Conservation (phyloP, 2,888 invertebrate species). For the Pristionchus mayeri region DNA sequence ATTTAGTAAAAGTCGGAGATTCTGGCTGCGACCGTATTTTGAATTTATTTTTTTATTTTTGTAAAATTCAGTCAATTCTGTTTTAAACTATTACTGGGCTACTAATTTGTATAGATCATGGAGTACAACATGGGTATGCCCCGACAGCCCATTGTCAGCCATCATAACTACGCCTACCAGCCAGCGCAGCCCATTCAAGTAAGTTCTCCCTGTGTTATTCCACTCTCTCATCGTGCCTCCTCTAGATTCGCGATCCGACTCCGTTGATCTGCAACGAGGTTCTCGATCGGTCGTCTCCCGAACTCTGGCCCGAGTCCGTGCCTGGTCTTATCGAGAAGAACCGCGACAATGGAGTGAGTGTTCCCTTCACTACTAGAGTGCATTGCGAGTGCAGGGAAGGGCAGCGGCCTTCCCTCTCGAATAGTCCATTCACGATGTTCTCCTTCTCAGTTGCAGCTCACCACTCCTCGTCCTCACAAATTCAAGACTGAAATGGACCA, state of each 20-base stretch:
- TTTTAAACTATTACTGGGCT: too few species aligned
- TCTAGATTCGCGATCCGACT: slow-evolving; percentile 17
- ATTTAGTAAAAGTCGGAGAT: too few species aligned
- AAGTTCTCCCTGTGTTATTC: background rate
- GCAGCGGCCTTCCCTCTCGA: background rate
- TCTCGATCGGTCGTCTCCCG: slow-evolving; percentile 44
- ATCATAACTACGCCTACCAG: slow-evolving; percentile 26
- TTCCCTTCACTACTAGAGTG: slow-evolving; percentile 27
- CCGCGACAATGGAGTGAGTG: slow-evolving; percentile 46
- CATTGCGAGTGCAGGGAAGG: background rate
- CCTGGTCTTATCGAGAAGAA: slow-evolving; percentile 50
- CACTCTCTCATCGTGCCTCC: background rate
- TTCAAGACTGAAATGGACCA: slow-evolving; percentile 71
- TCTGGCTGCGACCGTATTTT: too few species aligned
- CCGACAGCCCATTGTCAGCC: background rate
- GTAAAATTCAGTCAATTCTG: too few species aligned
- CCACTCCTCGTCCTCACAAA: slow-evolving; percentile 44
- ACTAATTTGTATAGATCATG: slow-evolving; percentile 8
- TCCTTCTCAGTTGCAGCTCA: slow-evolving; percentile 34
- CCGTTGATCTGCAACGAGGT: slow-evolving; percentile 35
- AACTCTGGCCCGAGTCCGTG: slow-evolving; percentile 48
- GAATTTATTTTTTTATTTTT: too few species aligned
- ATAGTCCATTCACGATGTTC: background rate
- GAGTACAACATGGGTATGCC: slow-evolving; percentile 25
- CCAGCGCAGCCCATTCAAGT: slow-evolving; percentile 32